These are phyloP conservation scores for Scartelaos histophorus DNA, from an alignment of 2,113 vertebrate species.

Conservation along the genomic window DNA sequence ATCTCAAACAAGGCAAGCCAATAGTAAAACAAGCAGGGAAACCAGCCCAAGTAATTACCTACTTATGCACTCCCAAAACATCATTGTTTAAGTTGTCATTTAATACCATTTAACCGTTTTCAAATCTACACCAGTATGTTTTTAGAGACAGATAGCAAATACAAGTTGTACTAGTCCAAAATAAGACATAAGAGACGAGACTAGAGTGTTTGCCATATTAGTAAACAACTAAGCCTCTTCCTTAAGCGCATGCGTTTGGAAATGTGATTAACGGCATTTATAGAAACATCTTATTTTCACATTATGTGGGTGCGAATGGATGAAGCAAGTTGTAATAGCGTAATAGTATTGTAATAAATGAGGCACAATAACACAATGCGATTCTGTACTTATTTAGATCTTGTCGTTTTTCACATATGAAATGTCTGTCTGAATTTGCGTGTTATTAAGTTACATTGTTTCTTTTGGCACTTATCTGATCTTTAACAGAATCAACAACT, in stretches of 20 bases:
- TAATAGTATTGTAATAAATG: background rate
- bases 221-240: background rate
- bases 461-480: conserved; percentile 38
- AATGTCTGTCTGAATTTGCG: background rate
- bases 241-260: background rate
- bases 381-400: background rate
- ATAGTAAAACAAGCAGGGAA: conserved; percentile 32
- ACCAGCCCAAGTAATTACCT: conserved; percentile 41
- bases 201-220: background rate
- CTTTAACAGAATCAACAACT: conserved; percentile 81
- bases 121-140: background rate
- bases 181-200: background rate
- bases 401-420: background rate
- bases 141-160: background rate
- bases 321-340: background rate
- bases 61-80: background rate
- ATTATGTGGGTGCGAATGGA: background rate
- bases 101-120: background rate
- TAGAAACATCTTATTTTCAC: background rate
- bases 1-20: background rate
- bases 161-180: background rate
- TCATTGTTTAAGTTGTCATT: background rate
- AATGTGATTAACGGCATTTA: too few species aligned
- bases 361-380: background rate
- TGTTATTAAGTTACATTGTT: background rate